phyloP scores from a whole-genome alignment of 2,888 invertebrate species.

The Eutolmus rufibarbis region DNA sequence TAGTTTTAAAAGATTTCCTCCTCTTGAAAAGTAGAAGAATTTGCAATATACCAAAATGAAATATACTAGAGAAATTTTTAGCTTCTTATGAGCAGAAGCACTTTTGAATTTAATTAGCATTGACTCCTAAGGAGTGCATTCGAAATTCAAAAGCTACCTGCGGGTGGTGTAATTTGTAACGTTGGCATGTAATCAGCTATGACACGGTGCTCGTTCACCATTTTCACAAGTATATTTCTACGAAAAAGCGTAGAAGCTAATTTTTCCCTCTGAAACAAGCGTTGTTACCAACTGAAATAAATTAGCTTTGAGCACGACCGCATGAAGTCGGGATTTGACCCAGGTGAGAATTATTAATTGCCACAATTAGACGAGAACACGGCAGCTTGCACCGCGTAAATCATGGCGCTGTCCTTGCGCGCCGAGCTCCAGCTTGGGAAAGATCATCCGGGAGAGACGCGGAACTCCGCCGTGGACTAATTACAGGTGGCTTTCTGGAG shows the following conservation, averaged over 20 bases:
- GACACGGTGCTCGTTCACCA: background rate
- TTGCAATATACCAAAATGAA: no score
- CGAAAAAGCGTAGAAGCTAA: background rate
- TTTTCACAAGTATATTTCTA: background rate
- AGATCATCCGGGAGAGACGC: background rate
- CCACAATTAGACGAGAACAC: slow-evolving; percentile 14
- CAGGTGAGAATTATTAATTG: slow-evolving; percentile 29
- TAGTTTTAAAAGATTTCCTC: no score
- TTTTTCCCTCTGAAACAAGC: background rate
- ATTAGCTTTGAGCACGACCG: slow-evolving; percentile 21
- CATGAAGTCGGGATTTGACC: background rate
- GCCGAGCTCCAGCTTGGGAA: background rate
- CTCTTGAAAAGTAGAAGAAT: no score
- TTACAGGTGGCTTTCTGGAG: background rate
- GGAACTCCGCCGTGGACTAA: background rate
- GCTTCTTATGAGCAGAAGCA: background rate
- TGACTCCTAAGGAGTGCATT: background rate
- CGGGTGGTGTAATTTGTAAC: background rate
- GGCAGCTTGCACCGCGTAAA: background rate
- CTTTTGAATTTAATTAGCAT: background rate
- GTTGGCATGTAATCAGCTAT: background rate
- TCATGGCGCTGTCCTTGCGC: background rate
- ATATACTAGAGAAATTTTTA: background rate
- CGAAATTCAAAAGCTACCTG: background rate
- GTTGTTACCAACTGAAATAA: background rate